Base-by-base conservation (phyloP, 1,140 invertebrate genomes). In the Calephelis nemesis region DNA sequence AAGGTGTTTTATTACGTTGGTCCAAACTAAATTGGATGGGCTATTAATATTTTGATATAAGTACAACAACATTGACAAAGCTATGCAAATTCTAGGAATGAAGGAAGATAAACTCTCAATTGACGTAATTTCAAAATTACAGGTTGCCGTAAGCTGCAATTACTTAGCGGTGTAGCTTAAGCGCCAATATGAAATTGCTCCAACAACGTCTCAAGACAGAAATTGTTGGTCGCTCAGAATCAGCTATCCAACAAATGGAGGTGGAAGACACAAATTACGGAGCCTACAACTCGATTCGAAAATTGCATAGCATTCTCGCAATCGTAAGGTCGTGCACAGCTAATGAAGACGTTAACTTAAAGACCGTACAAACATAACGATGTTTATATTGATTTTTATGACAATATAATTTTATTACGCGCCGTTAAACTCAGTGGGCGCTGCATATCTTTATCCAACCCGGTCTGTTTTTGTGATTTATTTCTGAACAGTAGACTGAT, bases 361-460 rank as follows among this genome's bases (percentile, higher is more conserved):
- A 83, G 76, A 83, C 79, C 79, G 79, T 77, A 83, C 82, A 79
- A 85, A 84, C 82, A 74, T 85, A 84, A 84, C 81, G 73, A 77
- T 85, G 80, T 83, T 87, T 87, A 85, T 85, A 88, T 91, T 91
- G 85, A 90, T 87, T 91, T 88, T 90, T 85, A 88, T 84, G 77
- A 77, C 81, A 83, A 79, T 76, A 83, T 89, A 86, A 88, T 89
- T 86, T 87, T 82, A 86, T 84, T 82, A 82, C 66, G 52, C 60
- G 58, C 48, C 69, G 58, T 67, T 67, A 64, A 58, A 66, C 67
- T 67, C 65, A 68, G 76, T 82, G 74, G 81, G 78, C 79, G 79
- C 74, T 71, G 68, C 72, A 70, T 62, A 54, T 54, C 63, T 78
- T 75, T 69, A 71, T 72, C 62, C 74, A 69, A 74, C 42, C 47